A percentile compares a stretch with the other conserved stretches of the same genome.
Evolutionary conservation across 2,797 vertebrate genomes (phyloP).

Genomic region (Myotis daubentonii): DNA sequence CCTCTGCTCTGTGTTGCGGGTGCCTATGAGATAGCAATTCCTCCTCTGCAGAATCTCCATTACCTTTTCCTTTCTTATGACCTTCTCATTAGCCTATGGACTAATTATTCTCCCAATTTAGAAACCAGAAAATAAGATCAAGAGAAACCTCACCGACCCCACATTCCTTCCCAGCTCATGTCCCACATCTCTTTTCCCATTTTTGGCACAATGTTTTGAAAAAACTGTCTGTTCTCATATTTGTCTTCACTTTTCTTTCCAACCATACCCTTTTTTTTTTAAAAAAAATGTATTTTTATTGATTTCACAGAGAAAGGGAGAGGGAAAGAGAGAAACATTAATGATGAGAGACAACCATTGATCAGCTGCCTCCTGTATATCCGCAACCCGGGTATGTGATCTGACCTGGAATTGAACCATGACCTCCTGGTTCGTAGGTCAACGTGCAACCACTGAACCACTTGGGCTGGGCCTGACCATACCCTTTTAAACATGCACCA

Average conservation of each 20-base stretch:
- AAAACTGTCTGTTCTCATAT: not conserved
- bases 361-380: too few relatives aligned
- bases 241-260: not conserved
- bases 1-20: not conserved
- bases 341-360: too few relatives aligned
- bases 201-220: not conserved
- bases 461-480: too few relatives aligned
- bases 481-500: not conserved
- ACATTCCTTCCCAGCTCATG: not conserved
- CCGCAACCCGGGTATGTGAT: too few relatives aligned
- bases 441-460: too few relatives aligned
- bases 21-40: not conserved
- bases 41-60: not conserved
- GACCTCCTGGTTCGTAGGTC: too few relatives aligned
- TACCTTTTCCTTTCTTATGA: not conserved
- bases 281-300: too few relatives aligned
- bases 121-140: slow-evolving; percentile 8
- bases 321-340: too few relatives aligned
- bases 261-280: too few relatives aligned
- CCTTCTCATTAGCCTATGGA: not conserved
- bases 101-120: not conserved
- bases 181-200: not conserved
- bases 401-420: too few relatives aligned
- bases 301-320: too few relatives aligned
- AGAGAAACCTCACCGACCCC: not conserved